These are phyloP conservation scores for Margaritifera margaritifera DNA, from an alignment of 2,888 invertebrate genomes.

Conservation along the genomic window DNA sequence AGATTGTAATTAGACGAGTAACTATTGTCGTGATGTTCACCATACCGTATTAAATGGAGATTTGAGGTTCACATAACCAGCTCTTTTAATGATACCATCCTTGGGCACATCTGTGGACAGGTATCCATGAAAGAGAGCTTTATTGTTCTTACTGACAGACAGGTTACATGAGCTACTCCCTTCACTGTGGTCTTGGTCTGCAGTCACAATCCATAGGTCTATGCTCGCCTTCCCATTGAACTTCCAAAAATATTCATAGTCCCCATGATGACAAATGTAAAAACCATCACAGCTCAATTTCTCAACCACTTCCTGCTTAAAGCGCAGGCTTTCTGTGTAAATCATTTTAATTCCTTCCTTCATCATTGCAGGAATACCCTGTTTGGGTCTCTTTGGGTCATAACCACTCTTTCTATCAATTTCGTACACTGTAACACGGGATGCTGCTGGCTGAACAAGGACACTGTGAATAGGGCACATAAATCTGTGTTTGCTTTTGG, in stretches of 20 bases:
- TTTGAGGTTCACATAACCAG: conserved; percentile 88
- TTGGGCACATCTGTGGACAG: conserved; percentile 79
- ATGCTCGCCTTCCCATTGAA: conserved; percentile 80
- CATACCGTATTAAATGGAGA: conserved; percentile 76
- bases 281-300: conserved; percentile 79
- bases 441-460: conserved; percentile 7
- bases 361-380: background rate
- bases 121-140: conserved; percentile 71
- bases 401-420: conserved; percentile 15
- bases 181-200: conserved; percentile 87
- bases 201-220: conserved; percentile 79
- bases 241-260: conserved; percentile 83
- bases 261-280: conserved; percentile 74
- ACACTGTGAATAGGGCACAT: background rate
- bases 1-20: background rate
- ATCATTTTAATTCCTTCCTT: conserved; percentile 22
- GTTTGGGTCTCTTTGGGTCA: background rate
- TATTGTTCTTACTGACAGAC: conserved; percentile 79
- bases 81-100: conserved; percentile 84
- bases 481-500: too few species aligned
- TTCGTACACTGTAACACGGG: conserved; percentile 2
- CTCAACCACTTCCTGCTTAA: conserved; percentile 79
- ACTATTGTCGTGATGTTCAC: background rate
- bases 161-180: conserved; percentile 83
- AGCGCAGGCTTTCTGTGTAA: conserved; percentile 20